These are phyloP conservation scores for Luscinia luscinia DNA, from an alignment of 2,797 vertebrate genomes.

Conservation along the genomic window DNA sequence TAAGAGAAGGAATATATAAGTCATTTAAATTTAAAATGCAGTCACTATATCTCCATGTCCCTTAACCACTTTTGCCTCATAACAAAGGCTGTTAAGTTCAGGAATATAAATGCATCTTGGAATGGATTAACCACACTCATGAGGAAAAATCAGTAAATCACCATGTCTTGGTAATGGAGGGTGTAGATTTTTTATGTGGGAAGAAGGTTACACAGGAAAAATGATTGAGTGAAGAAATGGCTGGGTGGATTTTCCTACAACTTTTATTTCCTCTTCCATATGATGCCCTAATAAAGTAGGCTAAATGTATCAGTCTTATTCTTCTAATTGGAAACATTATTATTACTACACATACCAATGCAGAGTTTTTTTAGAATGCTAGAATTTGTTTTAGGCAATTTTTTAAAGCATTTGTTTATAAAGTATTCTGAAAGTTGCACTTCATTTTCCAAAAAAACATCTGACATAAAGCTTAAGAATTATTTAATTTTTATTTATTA, in stretches of 20 bases:
- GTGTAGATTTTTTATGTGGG: neutral
- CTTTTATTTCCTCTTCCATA: neutral
- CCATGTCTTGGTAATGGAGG: neutral
- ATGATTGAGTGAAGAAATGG: rapidly evolving
- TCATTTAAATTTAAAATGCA: constrained; percentile 13
- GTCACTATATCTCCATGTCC: neutral
- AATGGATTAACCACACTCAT: neutral
- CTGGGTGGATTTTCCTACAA: neutral
- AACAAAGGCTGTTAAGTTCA: neutral
- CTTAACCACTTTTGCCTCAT: neutral
- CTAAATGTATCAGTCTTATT: neutral
- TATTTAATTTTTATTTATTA: neutral
- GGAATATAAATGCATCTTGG: neutral
- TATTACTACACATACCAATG: neutral
- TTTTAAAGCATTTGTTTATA: neutral
- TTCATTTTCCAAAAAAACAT: neutral
- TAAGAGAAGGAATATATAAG: neutral
- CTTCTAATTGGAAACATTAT: neutral
- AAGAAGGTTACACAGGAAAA: neutral
- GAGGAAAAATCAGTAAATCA: neutral
- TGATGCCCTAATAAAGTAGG: neutral
- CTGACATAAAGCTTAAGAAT: neutral
- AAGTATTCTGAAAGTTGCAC: neutral
- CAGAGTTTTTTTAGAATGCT: neutral
- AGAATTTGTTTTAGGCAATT: neutral